Evolutionary conservation across 2,797 vertebrate species (phyloP), one percentile per base, ranked within the genome.

Genomic region (Pampus argenteus): DNA sequence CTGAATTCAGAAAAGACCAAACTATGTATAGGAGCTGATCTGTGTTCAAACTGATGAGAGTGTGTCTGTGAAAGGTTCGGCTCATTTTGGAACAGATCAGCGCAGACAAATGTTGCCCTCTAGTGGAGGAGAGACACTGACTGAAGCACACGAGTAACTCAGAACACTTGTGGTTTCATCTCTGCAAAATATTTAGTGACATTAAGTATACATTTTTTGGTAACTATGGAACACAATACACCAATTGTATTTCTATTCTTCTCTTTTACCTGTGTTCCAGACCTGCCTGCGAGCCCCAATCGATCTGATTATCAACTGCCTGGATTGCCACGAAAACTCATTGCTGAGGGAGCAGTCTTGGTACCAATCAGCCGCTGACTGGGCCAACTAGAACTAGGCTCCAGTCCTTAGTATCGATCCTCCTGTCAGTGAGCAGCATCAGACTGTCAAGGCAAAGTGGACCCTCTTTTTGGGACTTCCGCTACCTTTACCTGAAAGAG

Each of bases 241-340:
- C 2, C 29, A 58, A 3, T 14, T n/a, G 20, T 5, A 5, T 44
- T 60, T 8, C 44, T 18, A 6, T 15, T 49, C 18, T 44, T 9
- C 6, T 25, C 4, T 0, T 5, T 20, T 13, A n/a, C 20, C n/a
- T 45, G 20, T 68, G 4, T 28, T 13, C 1, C 89, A 98, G 97
- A 97, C 86, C 93, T 98, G 66, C 96, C 97, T 1, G 88, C 89
- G 9, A 96, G 94, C 60, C 97, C 96, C 0, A 96, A 96, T 98
- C 10, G 96, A 99, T 88, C 92, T 98, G 28, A 95, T 97, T 63
- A 97, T 98, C 88, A 98, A 97, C 94, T 98, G 96, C 86, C 90
- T 98, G 86, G 96, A 97, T 92, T 96, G 96, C 76, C 96, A 97
- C 0, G 96, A 98, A 74, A 98, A 96, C 14, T 93, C 92, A 63